Evolutionary conservation across 2,797 vertebrate genomes (phyloP), one percentile per base, ranked within the genome.

Genomic region (Labroides dimidiatus): DNA sequence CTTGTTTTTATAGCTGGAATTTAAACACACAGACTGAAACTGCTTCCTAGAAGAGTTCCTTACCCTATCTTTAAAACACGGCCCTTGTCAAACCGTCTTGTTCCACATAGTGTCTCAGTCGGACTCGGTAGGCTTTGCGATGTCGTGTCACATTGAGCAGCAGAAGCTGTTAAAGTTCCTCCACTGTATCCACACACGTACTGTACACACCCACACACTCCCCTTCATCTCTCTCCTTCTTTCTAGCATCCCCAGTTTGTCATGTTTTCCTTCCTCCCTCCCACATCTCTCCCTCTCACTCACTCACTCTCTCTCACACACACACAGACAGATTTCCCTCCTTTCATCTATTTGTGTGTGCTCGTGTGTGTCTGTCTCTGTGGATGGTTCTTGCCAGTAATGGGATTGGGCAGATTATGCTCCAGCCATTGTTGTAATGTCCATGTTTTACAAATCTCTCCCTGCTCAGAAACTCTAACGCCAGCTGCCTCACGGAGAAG

Each of bases 401-500:
- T 89, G 80, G 87, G 90, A 90, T 91, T 91, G 81, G 59, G 75
- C 71, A 89, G 91, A 90, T 89, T 90, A 88, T 77, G 73, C 78
- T 87, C 44, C 59, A 66, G 52, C 82, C 63, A 81, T 87, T 90
- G 84, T 90, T 89, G 87, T 89, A 88, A 91, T 84, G 87, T 90
- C 85, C 87, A 77, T 90, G 89, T 89, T 90, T 87, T 82, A 89
- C 90, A 90, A 90, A 89, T 90, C 85, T 81, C 81, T 70, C 77
- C 77, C 68, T 84, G 60, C 64, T 83, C 78, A 67, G 74, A 74
- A 70, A 70, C 72, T 59, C 45, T 45, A 48, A 74, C 70, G 79
- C 81, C 80, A 72, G 74, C 81, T 65, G 74, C 64, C 75, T 65
- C 57, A 52, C 69, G 56, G 77, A 75, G 62, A 63, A 70, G 39